These are phyloP conservation scores for Ricordea florida DNA, from an alignment of 92 coral and sea anemone species.

Conservation along the genomic window DNA sequence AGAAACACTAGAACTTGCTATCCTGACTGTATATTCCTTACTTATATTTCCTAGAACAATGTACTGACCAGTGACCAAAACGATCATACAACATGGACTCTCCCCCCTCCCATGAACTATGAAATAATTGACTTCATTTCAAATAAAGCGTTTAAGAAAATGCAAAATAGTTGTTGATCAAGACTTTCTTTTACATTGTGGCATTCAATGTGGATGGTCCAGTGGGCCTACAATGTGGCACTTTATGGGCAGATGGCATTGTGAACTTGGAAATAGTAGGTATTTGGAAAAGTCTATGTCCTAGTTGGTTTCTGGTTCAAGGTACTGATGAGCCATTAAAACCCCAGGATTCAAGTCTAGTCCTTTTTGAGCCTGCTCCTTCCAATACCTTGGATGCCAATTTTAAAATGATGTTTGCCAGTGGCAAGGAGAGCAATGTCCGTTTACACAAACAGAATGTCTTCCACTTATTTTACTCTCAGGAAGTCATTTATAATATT, in stretches of 20 bases:
- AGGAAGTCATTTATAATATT: conserved; percentile 17
- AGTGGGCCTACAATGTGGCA: conserved; percentile 21
- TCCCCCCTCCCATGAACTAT: too few species aligned
- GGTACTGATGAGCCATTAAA: background rate
- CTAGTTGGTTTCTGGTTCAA: conserved; percentile 9
- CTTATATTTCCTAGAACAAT: too few species aligned
- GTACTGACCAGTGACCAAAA: conserved; percentile 20
- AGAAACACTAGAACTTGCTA: too few species aligned
- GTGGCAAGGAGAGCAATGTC: conserved; percentile 7
- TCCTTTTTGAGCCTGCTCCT: too few species aligned
- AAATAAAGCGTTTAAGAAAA: conserved; percentile 1
- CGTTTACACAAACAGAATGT: conserved; percentile 24
- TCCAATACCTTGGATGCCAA: too few species aligned
- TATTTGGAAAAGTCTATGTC: conserved; percentile 15
- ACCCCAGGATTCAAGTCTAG: too few species aligned
- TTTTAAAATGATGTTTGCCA: conserved; percentile 15
- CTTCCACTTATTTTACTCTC: conserved; percentile 19
- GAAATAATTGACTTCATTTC: background rate
- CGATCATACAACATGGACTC: too few species aligned
- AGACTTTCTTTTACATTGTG: background rate
- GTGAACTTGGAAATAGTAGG: conserved; percentile 14
- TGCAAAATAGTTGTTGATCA: background rate
- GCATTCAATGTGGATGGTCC: conserved; percentile 20
- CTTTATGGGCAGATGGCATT: background rate
- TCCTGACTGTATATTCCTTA: too few species aligned